Evolutionary conservation across 2,797 vertebrate genomes (phyloP).

Genomic region (Heliangelus exortis): DNA sequence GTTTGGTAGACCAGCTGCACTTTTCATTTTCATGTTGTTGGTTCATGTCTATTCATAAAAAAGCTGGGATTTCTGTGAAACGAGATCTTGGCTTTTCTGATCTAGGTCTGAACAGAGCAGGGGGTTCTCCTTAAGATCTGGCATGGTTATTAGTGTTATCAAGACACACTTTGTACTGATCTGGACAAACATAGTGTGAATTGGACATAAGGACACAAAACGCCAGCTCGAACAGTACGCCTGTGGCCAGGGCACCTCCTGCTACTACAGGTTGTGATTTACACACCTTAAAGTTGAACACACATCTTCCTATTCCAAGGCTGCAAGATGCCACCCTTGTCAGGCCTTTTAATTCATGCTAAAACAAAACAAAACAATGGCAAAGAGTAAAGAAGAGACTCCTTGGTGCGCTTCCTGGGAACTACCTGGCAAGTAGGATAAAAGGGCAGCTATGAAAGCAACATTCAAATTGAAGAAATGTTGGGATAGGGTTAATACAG

Average conservation of each 20-base stretch:
- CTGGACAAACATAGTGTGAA: neutral
- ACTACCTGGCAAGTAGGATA: neutral
- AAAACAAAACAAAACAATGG: neutral
- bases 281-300: rapidly evolving
- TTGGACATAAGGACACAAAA: neutral
- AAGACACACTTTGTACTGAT: neutral
- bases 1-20: neutral
- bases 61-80: neutral
- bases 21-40: neutral
- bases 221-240: neutral
- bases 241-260: neutral
- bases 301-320: neutral
- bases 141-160: neutral
- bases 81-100: neutral
- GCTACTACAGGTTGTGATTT: neutral
- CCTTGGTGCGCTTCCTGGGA: neutral
- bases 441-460: conserved; percentile 13
- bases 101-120: neutral
- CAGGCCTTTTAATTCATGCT: neutral
- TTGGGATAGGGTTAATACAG: conserved; percentile 55
- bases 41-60: neutral
- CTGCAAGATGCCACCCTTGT: neutral
- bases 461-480: neutral
- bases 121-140: neutral
- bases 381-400: neutral